Conservation (phyloP, 2,797 vertebrate species). For the Ctenopoma multispine region DNA sequence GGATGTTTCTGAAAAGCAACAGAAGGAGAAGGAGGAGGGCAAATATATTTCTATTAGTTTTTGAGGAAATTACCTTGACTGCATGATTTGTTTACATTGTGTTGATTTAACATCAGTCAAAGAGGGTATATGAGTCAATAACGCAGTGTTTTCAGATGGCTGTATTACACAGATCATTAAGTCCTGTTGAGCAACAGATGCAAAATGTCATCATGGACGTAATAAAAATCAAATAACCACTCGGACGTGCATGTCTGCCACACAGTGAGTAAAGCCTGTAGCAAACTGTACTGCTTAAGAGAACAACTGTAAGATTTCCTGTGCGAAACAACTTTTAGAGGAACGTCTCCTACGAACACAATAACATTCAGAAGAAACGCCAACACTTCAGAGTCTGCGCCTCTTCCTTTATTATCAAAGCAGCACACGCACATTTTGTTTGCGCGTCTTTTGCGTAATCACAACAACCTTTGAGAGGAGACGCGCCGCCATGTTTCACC, state of each 20-base stretch:
- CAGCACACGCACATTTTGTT: background rate
- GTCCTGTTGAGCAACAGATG: constrained; percentile 15
- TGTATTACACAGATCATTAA: constrained; percentile 48
- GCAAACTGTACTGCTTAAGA: constrained; percentile 15
- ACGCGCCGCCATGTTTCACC: background rate
- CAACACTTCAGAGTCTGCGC: background rate
- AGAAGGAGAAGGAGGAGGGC: constrained; percentile 33
- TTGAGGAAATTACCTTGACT: constrained; percentile 49
- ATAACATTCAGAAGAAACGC: background rate
- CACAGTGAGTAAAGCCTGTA: background rate
- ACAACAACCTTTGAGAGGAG: background rate
- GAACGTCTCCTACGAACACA: too few relatives aligned
- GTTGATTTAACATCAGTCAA: constrained; percentile 49
- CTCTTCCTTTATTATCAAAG: background rate
- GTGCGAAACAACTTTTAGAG: background rate
- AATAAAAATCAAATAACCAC: constrained; percentile 29
- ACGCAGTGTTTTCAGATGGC: constrained; percentile 27
- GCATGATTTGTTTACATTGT: constrained; percentile 46
- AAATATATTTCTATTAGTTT: constrained; percentile 53
- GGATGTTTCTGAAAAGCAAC: constrained; percentile 69
- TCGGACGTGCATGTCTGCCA: constrained; percentile 7
- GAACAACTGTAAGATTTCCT: constrained; percentile 20
- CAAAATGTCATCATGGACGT: constrained; percentile 26
- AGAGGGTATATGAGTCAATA: constrained; percentile 45
- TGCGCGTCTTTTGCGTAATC: constrained; percentile 1